phyloP scores from a whole-genome alignment of 2,797 vertebrate genomes.

The Centroberyx gerrardi region DNA sequence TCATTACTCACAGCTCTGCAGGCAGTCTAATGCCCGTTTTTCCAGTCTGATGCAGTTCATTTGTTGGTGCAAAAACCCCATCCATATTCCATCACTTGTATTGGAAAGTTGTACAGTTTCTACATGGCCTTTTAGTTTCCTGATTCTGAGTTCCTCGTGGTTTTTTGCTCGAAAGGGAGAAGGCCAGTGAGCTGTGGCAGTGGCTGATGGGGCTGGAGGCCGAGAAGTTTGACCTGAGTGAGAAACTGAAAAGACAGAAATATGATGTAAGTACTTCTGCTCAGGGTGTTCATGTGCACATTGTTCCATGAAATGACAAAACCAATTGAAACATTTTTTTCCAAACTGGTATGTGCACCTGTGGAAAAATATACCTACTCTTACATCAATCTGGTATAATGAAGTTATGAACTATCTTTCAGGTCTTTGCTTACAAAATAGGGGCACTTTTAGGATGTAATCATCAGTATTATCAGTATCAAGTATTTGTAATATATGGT shows the following conservation, averaged over 20 bases:
- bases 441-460: no score
- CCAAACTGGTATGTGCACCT: background rate
- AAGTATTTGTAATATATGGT: no score
- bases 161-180: slow-evolving; percentile 73
- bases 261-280: slow-evolving; percentile 81
- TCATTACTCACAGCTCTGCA: background rate
- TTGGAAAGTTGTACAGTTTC: background rate
- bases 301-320: slow-evolving; percentile 14
- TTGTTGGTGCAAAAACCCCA: background rate
- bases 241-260: slow-evolving; percentile 86
- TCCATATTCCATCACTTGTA: background rate
- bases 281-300: background rate
- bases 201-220: slow-evolving; percentile 84
- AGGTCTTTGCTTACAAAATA: no score
- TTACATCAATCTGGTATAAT: background rate
- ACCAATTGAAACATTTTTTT: slow-evolving; percentile 2
- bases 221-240: slow-evolving; percentile 83
- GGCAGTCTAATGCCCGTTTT: background rate
- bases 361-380: background rate
- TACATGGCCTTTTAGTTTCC: slow-evolving; percentile 13
- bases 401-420: no score
- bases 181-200: slow-evolving; percentile 82
- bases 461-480: no score
- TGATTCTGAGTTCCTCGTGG: slow-evolving; percentile 13
- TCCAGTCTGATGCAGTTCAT: slow-evolving; percentile 4